Percentiles rank a stretch among this genome's conserved stretches.
phyloP scores from a whole-genome alignment of 2,797 vertebrate species.

The Cirrhinus molitorella region DNA sequence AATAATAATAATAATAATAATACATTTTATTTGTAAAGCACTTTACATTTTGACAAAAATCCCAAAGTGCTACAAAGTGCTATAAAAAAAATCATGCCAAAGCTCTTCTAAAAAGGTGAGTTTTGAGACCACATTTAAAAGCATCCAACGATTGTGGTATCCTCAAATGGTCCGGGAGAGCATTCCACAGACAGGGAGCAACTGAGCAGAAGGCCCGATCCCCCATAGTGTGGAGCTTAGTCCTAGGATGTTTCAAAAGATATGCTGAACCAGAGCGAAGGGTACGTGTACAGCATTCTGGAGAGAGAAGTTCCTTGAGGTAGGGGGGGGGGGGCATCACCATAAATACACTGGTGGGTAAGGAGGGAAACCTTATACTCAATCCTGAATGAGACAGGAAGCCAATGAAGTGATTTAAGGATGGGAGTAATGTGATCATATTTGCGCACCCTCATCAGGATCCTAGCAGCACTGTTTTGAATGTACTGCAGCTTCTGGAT shows the following conservation, averaged over 20 bases:
- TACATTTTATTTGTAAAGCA: no score
- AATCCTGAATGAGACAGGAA: neutral
- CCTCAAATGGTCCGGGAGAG: slow-evolving; percentile 6
- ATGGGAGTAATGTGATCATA: slow-evolving; percentile 1
- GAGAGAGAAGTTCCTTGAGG: neutral
- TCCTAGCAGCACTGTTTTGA: neutral
- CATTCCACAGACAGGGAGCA: neutral
- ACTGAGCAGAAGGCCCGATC: slow-evolving; percentile 1
- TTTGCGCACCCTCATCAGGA: slow-evolving; percentile 25
- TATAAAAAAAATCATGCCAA: neutral
- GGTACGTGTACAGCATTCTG: neutral
- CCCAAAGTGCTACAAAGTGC: no score
- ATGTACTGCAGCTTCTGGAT: slow-evolving; percentile 13
- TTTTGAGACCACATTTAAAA: neutral
- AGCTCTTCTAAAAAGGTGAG: neutral
- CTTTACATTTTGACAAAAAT: no score
- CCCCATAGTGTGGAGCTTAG: neutral
- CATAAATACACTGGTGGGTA: slow-evolving; percentile 5
- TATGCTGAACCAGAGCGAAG: neutral
- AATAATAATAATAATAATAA: no score
- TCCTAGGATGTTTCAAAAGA: neutral
- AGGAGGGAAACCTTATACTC: neutral
- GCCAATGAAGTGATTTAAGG: no score
- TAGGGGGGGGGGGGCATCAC: neutral
- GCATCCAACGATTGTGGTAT: neutral